Base-by-base conservation (phyloP, 2,797 vertebrate species). In the Gouania willdenowi region DNA sequence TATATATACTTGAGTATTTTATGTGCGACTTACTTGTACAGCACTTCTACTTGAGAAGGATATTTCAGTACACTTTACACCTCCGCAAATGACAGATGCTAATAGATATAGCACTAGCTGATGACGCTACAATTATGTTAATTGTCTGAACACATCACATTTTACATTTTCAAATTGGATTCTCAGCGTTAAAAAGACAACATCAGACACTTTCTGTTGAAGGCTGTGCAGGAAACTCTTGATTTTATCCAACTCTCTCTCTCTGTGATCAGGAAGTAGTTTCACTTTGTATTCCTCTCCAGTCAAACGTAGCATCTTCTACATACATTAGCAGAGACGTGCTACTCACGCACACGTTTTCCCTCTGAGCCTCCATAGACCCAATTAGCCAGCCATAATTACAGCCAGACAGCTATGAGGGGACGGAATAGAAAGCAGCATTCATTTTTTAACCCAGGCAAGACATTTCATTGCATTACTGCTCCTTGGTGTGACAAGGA, bases 361-460 rank as follows among this genome's bases (percentile, higher is more conserved):
- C 26, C 55, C 36, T 65, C 64, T 23, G 29, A 66, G 61, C 62
- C 73, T 75, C 77, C 38, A 20, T 31, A 72, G 71, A 66, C 62
- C 71, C 62, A 79, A 81, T 81, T 81, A 83, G 53, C 72, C 28
- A 36, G 34, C 61, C 47, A 72, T 79, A 76, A 83, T 83, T 76
- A 77, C 73, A 63, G 66, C 27, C 44, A 75, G 69, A 61, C 63
- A 71, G 40, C 28, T 71, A 56, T 31, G 40, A 74, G 44, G 56
- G 56, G 58, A 56, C 2, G 15, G 60, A 75, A 72, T 43, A 51
- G 40, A 68, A 79, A 66, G 40, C 57, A 56, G 54, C 49, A 60
- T 60, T 35, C 39, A 23, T 58, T 51, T 71, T 64, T 62, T 42
- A 50, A 54, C 45, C 37, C 10, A 17, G 33, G 39, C 22, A n/a